Base-by-base conservation (phyloP, 2,797 vertebrate species). In the Sebastes alutus region DNA sequence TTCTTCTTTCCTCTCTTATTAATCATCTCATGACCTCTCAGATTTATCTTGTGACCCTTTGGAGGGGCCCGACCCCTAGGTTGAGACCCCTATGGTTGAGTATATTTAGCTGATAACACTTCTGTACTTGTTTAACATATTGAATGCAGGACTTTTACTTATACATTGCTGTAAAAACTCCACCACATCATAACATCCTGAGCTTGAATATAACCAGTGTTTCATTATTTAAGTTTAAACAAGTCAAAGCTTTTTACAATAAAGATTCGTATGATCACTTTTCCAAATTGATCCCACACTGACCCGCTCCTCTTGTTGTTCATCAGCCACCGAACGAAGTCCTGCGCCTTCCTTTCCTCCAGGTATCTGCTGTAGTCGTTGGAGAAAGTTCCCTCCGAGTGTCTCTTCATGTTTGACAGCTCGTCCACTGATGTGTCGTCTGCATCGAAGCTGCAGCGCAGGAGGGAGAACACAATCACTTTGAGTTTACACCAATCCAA, bases 351-450 rank as follows among this genome's bases (percentile, higher is more conserved):
- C 87, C 95, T 96, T 63, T 97, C 97, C 95, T 99, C 98, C 96
- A 99, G 94, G 82, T 98, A 99, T 92, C 98, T 99, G 96, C 97
- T 99, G 93, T 99, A 99, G 93, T 99, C 98, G 32, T 99, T 99
- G 75, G 98, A 98, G 95, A 99, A 99, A 0, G 97, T 99, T 68
- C 98, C 98, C 92, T 99, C 98, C 1, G 98, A 99, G 77, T 99
- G 98, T 78, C 98, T 97, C 92, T 98, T 99, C 88, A 94, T 93
- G 93, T 94, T 95, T 2, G 93, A 95, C 85, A 91, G 91, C 81
- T 96, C 96, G 12, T 90, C 94, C 58, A 77, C 78, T 4, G 93
- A 84, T 13, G 94, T 92, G 79, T 95, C 90, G 42, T 96, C 96
- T 54, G 93, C 92, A 92, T 97, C 95, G 59, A 95, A 95, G 90